Conservation (phyloP, 1,140 invertebrate species). For the Branchinecta lynchi region DNA sequence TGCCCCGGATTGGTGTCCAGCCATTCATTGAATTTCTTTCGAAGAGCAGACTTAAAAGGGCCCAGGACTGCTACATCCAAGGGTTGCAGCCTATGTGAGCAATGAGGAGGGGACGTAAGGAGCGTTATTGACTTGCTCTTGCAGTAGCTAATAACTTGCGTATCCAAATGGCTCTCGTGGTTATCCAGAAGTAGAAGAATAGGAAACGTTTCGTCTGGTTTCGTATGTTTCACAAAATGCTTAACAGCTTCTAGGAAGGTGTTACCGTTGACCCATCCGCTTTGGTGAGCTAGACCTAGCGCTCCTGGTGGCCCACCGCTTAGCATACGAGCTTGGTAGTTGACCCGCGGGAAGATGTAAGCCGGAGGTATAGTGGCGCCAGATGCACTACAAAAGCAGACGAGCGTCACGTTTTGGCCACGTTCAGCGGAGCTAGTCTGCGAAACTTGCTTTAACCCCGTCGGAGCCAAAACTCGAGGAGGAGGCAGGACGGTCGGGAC, state of each 20-base stretch:
- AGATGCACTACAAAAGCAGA: slow-evolving; percentile 28
- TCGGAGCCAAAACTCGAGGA: slow-evolving; percentile 20
- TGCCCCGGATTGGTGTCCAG: slow-evolving; percentile 24
- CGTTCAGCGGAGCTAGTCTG: slow-evolving; percentile 31
- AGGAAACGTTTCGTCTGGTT: slow-evolving; percentile 23
- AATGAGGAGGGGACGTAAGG: slow-evolving; percentile 28
- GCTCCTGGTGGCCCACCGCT: slow-evolving; percentile 31
- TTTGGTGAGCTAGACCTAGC: slow-evolving; percentile 17
- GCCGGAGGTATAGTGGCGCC: slow-evolving; percentile 31
- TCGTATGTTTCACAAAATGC: slow-evolving; percentile 30
- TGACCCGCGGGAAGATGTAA: slow-evolving; percentile 32
- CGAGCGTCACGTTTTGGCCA: slow-evolving; percentile 30
- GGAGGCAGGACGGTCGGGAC: slow-evolving; percentile 30
- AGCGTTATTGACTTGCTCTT: slow-evolving; percentile 43
- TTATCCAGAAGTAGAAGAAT: slow-evolving; percentile 23
- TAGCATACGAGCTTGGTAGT: slow-evolving; percentile 33
- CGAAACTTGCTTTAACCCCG: slow-evolving; percentile 30
- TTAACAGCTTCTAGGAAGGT: slow-evolving; percentile 23
- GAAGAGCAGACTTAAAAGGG: slow-evolving; percentile 29
- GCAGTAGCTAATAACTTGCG: slow-evolving; percentile 20
- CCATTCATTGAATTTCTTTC: slow-evolving; percentile 25
- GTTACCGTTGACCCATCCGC: slow-evolving; percentile 27
- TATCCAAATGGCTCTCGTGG: slow-evolving; percentile 24
- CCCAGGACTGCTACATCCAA: slow-evolving; percentile 28
- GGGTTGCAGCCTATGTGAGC: slow-evolving; percentile 29